Evolutionary conservation across 2,113 vertebrate species (phyloP), one percentile per base, ranked within the genome.

Genomic region (Leuciscus idus): DNA sequence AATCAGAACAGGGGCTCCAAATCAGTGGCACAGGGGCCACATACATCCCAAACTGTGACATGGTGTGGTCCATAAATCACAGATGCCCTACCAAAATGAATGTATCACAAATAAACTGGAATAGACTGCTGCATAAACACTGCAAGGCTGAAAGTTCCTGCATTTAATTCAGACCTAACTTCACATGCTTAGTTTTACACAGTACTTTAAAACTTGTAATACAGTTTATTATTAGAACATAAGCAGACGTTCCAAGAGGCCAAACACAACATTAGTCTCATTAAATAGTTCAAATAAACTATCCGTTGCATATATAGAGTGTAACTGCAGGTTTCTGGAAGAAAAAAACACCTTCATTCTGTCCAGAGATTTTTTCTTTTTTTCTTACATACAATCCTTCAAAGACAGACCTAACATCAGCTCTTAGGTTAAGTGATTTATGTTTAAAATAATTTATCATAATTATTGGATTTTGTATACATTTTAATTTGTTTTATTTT

Each of bases 51-150:
- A n/a, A 79, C 21, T 21, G 21, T 43, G 52, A 80, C 36, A 62
- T 80, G 21, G 12, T 62, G 77, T 9, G 36, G 77, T 33, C 48
- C 59, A 21, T 81, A 81, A 81, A 64, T 81, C 79, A 64, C 79
- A 81, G 39, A 28, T 64, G 79, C n/a, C 78, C 59, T 48, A 46
- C 15, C 62, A 81, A 64, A 81, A 46, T 4, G 3, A 43, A 43
- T 62, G 78, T 1, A 64, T 64, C 15, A n/a, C n/a, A 46, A 81
- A 81, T 81, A 80, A 62, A 48, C 78, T 64, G 23, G 23, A 81
- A 61, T 43, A 17, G 3, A 59, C 77, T 43, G 30, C 43, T 79
- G 8, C 7, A 81, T 62, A 64, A 81, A 81, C 36, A 43, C 23
- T 48, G 8, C 12, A 61, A 26, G 23, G 33, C 21, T 48, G 43